Conservation (phyloP, 2,797 vertebrate species). For the Varecia variegata region DNA sequence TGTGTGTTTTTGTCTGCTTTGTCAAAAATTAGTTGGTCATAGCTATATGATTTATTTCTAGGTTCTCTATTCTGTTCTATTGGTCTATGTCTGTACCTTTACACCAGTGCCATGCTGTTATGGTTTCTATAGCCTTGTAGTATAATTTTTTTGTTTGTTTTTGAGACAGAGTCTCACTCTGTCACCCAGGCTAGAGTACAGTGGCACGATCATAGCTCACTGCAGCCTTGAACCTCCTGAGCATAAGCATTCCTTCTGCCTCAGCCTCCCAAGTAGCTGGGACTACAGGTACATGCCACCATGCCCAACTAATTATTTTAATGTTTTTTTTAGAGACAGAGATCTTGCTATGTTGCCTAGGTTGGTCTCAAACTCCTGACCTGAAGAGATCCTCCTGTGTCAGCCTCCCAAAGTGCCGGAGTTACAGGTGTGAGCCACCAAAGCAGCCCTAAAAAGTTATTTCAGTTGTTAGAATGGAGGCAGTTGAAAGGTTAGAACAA, state of each 20-base stretch:
- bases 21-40: not conserved
- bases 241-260: not conserved
- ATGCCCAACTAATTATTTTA: not conserved
- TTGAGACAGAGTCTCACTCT: not conserved
- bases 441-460: not conserved
- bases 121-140: not conserved
- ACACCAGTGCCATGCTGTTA: no score
- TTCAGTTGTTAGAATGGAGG: not conserved
- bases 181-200: not conserved
- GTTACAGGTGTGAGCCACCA: not conserved
- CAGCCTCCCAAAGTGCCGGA: not conserved
- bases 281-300: not conserved
- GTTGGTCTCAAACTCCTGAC: not conserved
- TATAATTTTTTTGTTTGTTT: not conserved
- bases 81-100: not conserved
- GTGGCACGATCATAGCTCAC: not conserved
- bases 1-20: not conserved
- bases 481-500: conserved; percentile 39
- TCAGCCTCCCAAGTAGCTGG: not conserved
- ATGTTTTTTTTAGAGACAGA: not conserved
- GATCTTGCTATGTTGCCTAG: not conserved
- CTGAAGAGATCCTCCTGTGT: not conserved
- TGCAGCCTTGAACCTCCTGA: not conserved
- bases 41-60: not conserved
- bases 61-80: not conserved